These are phyloP conservation scores for Notodonta dromedarius DNA, from an alignment of 2,888 invertebrate genomes.

Conservation along the genomic window DNA sequence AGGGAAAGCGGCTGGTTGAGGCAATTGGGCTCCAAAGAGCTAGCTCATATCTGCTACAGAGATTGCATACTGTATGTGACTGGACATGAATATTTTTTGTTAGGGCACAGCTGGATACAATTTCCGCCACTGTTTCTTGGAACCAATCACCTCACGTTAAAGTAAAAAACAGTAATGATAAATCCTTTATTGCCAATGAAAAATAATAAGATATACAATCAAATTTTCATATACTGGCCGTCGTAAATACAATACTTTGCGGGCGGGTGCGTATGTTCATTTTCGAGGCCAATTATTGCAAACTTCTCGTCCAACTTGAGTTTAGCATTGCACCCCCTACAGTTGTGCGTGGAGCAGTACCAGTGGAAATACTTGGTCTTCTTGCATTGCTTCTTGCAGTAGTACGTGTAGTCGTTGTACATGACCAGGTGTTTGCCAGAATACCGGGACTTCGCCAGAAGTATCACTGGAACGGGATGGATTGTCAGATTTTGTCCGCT, in stretches of 20 bases:
- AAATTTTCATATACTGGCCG: constrained; percentile 63
- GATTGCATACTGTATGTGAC: no score
- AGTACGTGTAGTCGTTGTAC: constrained; percentile 71
- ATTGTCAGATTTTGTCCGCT: background rate
- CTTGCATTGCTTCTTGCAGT: constrained; percentile 70
- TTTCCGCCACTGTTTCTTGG: no score
- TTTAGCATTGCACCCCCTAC: constrained; percentile 70
- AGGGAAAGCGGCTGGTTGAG: no score
- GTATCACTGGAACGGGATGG: constrained; percentile 54
- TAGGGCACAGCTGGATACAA: no score
- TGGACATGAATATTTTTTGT: no score
- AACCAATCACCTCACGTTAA: background rate
- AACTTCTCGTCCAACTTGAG: constrained; percentile 64
- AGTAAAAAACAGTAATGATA: background rate
- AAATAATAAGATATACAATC: constrained; percentile 10
- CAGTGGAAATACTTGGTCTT: constrained; percentile 64
- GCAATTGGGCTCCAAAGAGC: no score
- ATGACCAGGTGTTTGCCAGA: constrained; percentile 68
- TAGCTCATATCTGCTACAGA: no score
- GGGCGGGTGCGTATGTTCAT: constrained; percentile 65
- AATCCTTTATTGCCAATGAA: background rate
- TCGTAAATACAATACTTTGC: constrained; percentile 64
- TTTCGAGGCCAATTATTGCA: constrained; percentile 54
- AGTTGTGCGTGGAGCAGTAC: constrained; percentile 76
- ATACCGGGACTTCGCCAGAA: constrained; percentile 68